A percentile compares a stretch with the other conserved stretches of the same genome.
phyloP scores from a whole-genome alignment of 2,888 invertebrate species.

The Apotomis turbidana region DNA sequence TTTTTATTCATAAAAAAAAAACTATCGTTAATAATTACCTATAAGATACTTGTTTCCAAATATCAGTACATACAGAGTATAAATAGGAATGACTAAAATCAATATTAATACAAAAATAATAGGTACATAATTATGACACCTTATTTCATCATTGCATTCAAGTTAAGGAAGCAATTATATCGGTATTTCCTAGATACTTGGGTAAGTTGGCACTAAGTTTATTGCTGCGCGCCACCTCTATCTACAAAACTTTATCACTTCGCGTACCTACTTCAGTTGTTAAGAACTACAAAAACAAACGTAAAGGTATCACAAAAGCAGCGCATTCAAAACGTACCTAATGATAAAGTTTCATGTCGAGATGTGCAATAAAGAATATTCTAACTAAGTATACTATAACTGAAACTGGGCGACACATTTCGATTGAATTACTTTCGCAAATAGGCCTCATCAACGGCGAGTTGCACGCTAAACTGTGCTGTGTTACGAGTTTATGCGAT shows the following conservation, averaged over 20 bases:
- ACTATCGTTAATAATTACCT: no score
- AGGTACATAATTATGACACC: not conserved
- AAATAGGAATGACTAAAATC: no score
- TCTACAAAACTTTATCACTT: constrained; percentile 24
- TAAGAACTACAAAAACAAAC: constrained; percentile 14
- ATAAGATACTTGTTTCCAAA: no score
- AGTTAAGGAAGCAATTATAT: not conserved
- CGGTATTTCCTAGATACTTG: not conserved
- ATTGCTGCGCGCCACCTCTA: constrained; percentile 9
- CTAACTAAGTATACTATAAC: constrained; percentile 48
- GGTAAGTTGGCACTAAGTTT: constrained; percentile 18
- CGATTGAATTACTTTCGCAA: constrained; percentile 69
- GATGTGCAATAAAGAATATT: no score
- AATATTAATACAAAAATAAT: no score
- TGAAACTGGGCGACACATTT: constrained; percentile 64
- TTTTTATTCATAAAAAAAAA: no score
- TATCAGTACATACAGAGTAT: no score
- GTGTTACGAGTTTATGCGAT: constrained; percentile 72
- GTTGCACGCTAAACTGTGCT: constrained; percentile 62
- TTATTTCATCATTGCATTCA: constrained; percentile 6
- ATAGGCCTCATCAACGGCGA: constrained; percentile 73
- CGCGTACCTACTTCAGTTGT: constrained; percentile 1
- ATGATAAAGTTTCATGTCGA: no score
- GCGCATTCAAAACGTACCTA: constrained; percentile 55
- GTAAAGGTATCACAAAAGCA: constrained; percentile 45